Base-by-base conservation (phyloP, 2,888 invertebrate species). In the Archaeoteleia sp. region DNA sequence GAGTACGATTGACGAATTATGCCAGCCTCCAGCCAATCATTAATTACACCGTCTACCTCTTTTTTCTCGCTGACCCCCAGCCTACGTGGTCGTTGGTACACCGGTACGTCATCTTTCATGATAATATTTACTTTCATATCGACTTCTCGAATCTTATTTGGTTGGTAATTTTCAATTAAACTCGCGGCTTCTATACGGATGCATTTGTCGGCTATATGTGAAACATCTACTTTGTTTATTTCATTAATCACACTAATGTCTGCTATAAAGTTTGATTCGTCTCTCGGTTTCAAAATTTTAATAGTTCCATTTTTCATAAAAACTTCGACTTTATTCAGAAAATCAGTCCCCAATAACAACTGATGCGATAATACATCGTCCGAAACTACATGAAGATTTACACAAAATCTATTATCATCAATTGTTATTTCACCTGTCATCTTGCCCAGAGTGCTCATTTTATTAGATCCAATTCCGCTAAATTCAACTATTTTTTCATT, bases 1-100 rank as follows among this genome's bases (percentile, higher is more conserved):
- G 82, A 83, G n/a, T 32, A 35, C 10, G 79, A 78, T 0, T 73
- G 74, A 32, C 73, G 65, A 15, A 83, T 72, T 0, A 83, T 76
- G 7, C 74, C 77, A 2, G 78, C 66, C 1, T 68, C 17, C 8
- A 82, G 9, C 81, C 83, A 83, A n/a, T 63, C 39, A 0, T 73
- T 71, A 60, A 77, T 77, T 0, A 63, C 29, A 4, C n/a, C n/a
- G n/a, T 81, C 71, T 0, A 84, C 77, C 29, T 67, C 67, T n/a
- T 65, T 32, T 15, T 70, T 73, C 42, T 81, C 76, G 1, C 29
- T 6, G 0, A 45, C 40, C 0, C 78, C 61, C 23, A 81, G 61
- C 32, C 78, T 53, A 29, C 79, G 62, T 0, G 77, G 75, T 29
- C 67, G 43, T 15, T 72, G 55, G 6, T 71, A 72, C 0, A 82